Evolutionary conservation across 2,888 invertebrate genomes (phyloP).

Genomic region (Meta bourneti): DNA sequence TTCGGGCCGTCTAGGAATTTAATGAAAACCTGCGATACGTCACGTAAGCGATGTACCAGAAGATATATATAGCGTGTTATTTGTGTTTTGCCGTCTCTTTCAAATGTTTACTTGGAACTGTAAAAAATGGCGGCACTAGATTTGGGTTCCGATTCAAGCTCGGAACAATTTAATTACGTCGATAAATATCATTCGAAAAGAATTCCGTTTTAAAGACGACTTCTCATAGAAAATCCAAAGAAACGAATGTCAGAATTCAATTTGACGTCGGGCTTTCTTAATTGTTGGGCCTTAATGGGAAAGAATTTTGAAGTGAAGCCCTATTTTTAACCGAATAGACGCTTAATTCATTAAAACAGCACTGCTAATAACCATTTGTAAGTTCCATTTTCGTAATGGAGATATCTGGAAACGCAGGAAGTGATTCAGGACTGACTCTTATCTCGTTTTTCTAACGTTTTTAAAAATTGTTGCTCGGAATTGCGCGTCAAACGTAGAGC

Average conservation of each 20-base stretch:
- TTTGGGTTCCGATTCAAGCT: slow-evolving; percentile 3
- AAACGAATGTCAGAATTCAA: slow-evolving; percentile 4
- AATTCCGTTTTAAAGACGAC: slow-evolving; percentile 5
- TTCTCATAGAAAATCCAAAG: slow-evolving; percentile 1
- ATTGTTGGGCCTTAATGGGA: slow-evolving; percentile 36
- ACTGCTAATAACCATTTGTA: slow-evolving; percentile 32
- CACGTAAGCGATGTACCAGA: background rate
- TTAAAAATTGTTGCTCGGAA: background rate
- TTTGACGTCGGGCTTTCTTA: slow-evolving; percentile 1
- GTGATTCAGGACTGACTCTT: background rate
- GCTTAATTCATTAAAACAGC: slow-evolving; percentile 41
- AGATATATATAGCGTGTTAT: slow-evolving; percentile 11
- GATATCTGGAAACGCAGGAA: background rate
- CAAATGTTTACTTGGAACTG: slow-evolving; percentile 9
- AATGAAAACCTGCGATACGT: slow-evolving; percentile 31
- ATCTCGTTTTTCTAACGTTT: background rate
- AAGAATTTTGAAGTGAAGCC: background rate
- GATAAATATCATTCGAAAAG: slow-evolving; percentile 27
- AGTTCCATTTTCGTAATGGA: background rate
- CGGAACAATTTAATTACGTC: slow-evolving; percentile 39
- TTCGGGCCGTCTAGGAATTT: slow-evolving; percentile 2
- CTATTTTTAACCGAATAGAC: slow-evolving; percentile 14
- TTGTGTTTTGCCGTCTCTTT: background rate
- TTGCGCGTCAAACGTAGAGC: background rate
- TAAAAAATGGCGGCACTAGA: background rate